Percentiles rank a stretch among this genome's conserved stretches.
Conservation (phyloP, 1,140 invertebrate genomes). For the Tetraneura akinire region DNA sequence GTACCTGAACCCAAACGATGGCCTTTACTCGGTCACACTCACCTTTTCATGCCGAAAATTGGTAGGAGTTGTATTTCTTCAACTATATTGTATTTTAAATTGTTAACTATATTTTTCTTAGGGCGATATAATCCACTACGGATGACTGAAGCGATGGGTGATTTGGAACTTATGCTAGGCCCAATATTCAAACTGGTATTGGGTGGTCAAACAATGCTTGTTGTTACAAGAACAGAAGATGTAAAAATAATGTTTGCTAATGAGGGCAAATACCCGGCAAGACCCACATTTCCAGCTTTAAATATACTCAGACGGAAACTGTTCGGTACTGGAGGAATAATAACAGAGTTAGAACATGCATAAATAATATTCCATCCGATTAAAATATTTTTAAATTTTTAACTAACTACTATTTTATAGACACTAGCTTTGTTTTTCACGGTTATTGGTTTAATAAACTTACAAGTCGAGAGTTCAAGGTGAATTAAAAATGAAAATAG, state of each 20-base stretch:
- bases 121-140: slow-evolving; percentile 57
- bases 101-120: slow-evolving; percentile 49
- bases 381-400: neutral
- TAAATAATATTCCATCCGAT: neutral
- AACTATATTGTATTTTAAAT: neutral
- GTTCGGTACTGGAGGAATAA: slow-evolving; percentile 58
- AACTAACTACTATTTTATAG: neutral
- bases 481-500: neutral
- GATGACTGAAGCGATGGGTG: slow-evolving; percentile 58
- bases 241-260: slow-evolving; percentile 57
- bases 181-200: slow-evolving; percentile 58
- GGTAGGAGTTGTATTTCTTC: slow-evolving; percentile 2
- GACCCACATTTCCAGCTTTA: slow-evolving; percentile 58
- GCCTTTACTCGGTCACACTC: slow-evolving; percentile 58
- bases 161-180: slow-evolving; percentile 57
- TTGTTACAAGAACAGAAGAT: slow-evolving; percentile 58
- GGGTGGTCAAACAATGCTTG: slow-evolving; percentile 56
- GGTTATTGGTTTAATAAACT: neutral
- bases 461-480: slow-evolving; percentile 7
- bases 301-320: slow-evolving; percentile 56
- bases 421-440: neutral
- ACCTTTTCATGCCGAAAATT: slow-evolving; percentile 57
- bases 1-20: slow-evolving; percentile 56
- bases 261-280: slow-evolving; percentile 57
- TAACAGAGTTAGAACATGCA: slow-evolving; percentile 57